These are phyloP conservation scores for Trogon surrucura DNA, from an alignment of 2,113 vertebrate species.

Conservation along the genomic window DNA sequence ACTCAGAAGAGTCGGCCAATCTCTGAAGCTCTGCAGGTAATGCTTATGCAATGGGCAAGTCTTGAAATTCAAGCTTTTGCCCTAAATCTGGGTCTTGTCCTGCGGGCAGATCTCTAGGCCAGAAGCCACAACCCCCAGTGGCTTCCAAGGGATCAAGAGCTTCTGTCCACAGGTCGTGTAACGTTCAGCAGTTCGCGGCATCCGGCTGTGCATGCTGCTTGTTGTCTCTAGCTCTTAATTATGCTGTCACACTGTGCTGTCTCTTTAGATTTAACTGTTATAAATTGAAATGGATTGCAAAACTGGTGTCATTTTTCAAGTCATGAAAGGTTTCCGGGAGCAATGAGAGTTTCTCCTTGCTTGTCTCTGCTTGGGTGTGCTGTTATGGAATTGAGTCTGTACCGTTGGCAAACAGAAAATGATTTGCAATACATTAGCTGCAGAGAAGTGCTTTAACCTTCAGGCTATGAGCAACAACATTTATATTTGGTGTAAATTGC, in stretches of 20 bases:
- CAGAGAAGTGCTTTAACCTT: constrained; percentile 28
- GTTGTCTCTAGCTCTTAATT: neutral
- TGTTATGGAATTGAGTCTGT: neutral
- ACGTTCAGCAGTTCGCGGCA: neutral
- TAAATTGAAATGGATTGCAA: neutral
- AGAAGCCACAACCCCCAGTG: neutral
- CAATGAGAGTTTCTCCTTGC: neutral
- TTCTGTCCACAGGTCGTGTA: neutral
- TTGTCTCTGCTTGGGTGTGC: neutral
- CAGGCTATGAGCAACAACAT: neutral
- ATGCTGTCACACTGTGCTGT: neutral
- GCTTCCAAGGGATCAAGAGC: neutral
- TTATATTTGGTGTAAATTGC: constrained; percentile 28
- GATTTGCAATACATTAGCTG: neutral
- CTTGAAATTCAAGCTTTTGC: neutral
- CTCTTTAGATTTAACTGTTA: constrained; percentile 1
- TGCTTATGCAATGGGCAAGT: neutral
- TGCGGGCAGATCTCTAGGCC: neutral
- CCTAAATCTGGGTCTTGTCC: neutral
- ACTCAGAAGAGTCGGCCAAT: neutral
- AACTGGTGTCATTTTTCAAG: constrained; percentile 3
- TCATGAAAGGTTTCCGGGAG: neutral
- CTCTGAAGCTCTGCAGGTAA: neutral
- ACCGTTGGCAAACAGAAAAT: neutral
- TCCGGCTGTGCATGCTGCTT: fast-evolving